These are phyloP conservation scores for Geophilus truncorum DNA, from an alignment of 2,888 invertebrate species.

Conservation along the genomic window DNA sequence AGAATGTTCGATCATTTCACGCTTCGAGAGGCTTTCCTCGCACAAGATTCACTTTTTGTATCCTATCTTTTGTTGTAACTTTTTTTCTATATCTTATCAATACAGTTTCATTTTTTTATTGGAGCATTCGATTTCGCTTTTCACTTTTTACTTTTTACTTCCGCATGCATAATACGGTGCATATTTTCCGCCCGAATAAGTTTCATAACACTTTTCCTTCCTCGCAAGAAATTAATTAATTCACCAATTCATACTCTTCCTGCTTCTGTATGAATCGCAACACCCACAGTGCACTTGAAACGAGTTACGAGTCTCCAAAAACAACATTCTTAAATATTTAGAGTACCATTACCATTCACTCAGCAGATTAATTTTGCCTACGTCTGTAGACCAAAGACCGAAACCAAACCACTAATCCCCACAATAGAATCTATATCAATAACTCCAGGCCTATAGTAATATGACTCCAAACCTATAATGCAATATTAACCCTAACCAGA, in stretches of 20 bases:
- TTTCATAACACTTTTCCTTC: conserved; percentile 1
- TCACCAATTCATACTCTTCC: not conserved
- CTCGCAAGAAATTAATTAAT: not conserved
- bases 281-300: not conserved
- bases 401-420: too few species aligned
- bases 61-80: not conserved
- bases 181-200: not conserved
- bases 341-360: too few species aligned
- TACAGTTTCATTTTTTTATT: not conserved
- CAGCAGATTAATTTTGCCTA: too few species aligned
- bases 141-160: too few species aligned
- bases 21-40: not conserved
- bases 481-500: too few species aligned
- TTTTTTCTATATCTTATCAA: conserved; percentile 14
- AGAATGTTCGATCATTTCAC: not conserved
- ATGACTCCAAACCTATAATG: too few species aligned
- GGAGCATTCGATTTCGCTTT: conserved; percentile 14
- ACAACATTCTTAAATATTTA: too few species aligned
- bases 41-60: not conserved
- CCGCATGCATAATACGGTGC: conserved; percentile 13
- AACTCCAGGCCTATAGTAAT: too few species aligned
- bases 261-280: not conserved
- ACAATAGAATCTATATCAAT: too few species aligned
- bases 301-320: too few species aligned
- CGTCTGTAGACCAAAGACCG: too few species aligned